These are phyloP conservation scores for Calyptomena viridis DNA, from an alignment of 2,113 vertebrate genomes.

Conservation along the genomic window DNA sequence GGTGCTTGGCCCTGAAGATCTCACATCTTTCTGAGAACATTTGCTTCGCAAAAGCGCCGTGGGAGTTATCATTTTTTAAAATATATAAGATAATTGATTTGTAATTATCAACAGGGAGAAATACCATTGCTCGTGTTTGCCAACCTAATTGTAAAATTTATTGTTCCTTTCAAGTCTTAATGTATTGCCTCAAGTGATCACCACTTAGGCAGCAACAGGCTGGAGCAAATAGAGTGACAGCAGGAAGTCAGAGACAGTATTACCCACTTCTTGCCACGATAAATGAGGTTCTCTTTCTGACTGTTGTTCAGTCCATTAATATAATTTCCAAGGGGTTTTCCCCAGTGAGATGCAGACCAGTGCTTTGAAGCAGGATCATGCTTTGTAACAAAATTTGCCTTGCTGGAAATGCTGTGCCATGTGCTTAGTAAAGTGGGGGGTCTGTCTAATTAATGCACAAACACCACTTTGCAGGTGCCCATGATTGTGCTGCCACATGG, in stretches of 20 bases:
- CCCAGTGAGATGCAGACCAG: background rate
- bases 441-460: background rate
- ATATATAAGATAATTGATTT: conserved; percentile 71
- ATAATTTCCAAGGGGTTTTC: background rate
- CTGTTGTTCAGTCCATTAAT: background rate
- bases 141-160: conserved; percentile 73
- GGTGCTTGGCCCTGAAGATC: conserved; percentile 18
- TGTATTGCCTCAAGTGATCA: conserved; percentile 61
- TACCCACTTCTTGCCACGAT: background rate
- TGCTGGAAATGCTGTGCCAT: background rate
- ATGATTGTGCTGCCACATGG: no score
- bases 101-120: conserved; percentile 67
- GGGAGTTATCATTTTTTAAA: conserved; percentile 56
- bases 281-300: background rate
- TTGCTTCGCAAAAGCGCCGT: background rate
- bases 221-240: conserved; percentile 59
- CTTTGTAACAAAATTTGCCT: background rate
- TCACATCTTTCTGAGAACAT: background rate
- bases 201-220: conserved; percentile 51
- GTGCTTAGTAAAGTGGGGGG: background rate
- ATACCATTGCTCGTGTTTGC: conserved; percentile 47
- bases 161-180: conserved; percentile 69
- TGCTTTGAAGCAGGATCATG: background rate
- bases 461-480: background rate
- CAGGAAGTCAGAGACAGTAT: conserved; percentile 35